phyloP scores from a whole-genome alignment of 2,797 vertebrate species.

The Lepus oiostolus region DNA sequence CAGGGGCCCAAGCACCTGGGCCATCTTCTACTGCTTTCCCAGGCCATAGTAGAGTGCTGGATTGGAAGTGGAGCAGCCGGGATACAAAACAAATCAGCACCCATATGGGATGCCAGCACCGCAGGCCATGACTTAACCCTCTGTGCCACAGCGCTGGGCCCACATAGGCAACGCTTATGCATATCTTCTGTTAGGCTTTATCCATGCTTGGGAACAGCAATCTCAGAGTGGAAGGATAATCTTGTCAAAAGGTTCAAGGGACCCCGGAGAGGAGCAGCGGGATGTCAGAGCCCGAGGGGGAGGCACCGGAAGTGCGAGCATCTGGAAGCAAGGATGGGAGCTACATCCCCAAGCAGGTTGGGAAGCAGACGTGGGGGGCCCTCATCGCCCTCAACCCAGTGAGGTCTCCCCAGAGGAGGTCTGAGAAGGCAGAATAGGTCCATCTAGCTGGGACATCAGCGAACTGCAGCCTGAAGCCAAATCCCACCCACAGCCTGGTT shows the following conservation, averaged over 20 bases:
- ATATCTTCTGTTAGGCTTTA: neutral
- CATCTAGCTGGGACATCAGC: neutral
- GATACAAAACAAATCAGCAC: too few species aligned
- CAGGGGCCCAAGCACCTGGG: too few species aligned
- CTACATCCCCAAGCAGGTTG: neutral
- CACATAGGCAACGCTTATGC: too few species aligned
- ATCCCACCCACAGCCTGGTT: neutral
- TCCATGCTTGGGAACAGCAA: neutral
- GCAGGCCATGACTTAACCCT: too few species aligned
- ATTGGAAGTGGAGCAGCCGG: too few species aligned
- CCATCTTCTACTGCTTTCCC: too few species aligned
- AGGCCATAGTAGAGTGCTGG: too few species aligned
- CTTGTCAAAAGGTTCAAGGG: neutral
- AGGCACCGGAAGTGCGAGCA: neutral
- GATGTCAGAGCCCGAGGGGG: neutral
- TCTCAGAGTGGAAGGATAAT: neutral
- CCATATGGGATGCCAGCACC: too few species aligned
- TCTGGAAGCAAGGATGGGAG: neutral
- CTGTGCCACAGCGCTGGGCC: too few species aligned
- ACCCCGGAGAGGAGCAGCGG: neutral
- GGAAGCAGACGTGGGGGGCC: neutral
- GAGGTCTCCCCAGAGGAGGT: neutral
- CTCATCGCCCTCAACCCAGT: too few species aligned
- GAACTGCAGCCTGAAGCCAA: neutral
- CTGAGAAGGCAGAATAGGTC: neutral